These are phyloP conservation scores for Cercopithecus petaurista DNA, from an alignment of 2,797 vertebrate genomes.

Conservation along the genomic window DNA sequence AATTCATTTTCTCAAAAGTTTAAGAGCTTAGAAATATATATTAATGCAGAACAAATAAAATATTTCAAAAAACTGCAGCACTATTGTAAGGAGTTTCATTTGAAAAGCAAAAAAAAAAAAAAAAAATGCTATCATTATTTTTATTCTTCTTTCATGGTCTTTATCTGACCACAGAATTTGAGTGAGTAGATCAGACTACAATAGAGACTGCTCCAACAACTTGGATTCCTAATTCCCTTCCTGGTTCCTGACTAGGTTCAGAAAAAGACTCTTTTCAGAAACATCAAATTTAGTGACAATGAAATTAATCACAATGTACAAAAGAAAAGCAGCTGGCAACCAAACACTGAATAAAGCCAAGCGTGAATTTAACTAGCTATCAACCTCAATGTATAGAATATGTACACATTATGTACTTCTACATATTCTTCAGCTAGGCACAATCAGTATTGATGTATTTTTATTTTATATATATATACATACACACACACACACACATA, in stretches of 20 bases:
- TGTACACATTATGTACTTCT: slow-evolving; percentile 44
- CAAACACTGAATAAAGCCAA: slow-evolving; percentile 83
- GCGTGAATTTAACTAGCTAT: slow-evolving; percentile 80
- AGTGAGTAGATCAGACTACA: slow-evolving; percentile 75
- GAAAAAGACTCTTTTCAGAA: slow-evolving; percentile 82
- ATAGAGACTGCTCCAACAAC: slow-evolving; percentile 66
- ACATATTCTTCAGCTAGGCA: slow-evolving; percentile 58
- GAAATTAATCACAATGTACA: slow-evolving; percentile 85
- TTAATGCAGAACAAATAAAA: slow-evolving; percentile 75
- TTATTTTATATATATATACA: slow-evolving; percentile 51
- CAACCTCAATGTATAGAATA: slow-evolving; percentile 79
- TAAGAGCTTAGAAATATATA: slow-evolving; percentile 67
- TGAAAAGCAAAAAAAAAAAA: slow-evolving; percentile 69
- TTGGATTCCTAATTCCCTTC: slow-evolving; percentile 75
- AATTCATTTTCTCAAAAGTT: slow-evolving; percentile 72
- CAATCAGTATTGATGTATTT: slow-evolving; percentile 79
- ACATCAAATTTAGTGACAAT: slow-evolving; percentile 85
- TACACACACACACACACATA: fast-evolving
- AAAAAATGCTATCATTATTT: slow-evolving; percentile 51
- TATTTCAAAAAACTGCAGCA: slow-evolving; percentile 43
- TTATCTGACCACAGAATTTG: slow-evolving; percentile 77
- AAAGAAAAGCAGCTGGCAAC: slow-evolving; percentile 84
- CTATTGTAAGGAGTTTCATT: slow-evolving; percentile 59
- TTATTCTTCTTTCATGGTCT: slow-evolving; percentile 67
- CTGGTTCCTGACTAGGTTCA: slow-evolving; percentile 75